Percentiles rank a stretch among this genome's conserved stretches.
These are phyloP conservation scores for Synchiropus splendidus DNA, from an alignment of 2,113 vertebrate species.

Conservation along the genomic window DNA sequence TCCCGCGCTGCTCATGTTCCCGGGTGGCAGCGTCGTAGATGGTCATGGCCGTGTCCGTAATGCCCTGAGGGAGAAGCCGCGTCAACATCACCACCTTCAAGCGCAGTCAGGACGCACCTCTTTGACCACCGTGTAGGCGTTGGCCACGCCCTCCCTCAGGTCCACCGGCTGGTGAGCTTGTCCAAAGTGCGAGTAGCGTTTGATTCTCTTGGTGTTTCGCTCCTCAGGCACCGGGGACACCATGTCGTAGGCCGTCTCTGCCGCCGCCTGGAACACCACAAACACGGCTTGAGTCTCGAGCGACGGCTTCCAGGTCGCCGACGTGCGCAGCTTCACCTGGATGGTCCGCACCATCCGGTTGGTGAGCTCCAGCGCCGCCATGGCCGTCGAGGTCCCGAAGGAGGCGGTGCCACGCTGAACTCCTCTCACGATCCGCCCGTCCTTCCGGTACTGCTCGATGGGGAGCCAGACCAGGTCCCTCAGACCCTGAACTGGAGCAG, in stretches of 20 bases:
- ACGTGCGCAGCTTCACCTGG: slow-evolving; percentile 68
- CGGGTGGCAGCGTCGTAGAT: slow-evolving; percentile 93
- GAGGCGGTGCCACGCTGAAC: slow-evolving; percentile 93
- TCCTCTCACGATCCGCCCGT: slow-evolving; percentile 87
- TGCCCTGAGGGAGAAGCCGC: slow-evolving; percentile 69
- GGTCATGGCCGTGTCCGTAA: slow-evolving; percentile 90
- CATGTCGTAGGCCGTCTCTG: slow-evolving; percentile 97
- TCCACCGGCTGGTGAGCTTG: slow-evolving; percentile 90
- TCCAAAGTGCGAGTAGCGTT: slow-evolving; percentile 79
- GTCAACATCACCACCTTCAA: not conserved
- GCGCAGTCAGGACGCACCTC: slow-evolving; percentile 67
- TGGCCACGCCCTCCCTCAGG: slow-evolving; percentile 92
- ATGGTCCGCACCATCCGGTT: slow-evolving; percentile 95
- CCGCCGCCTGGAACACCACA: slow-evolving; percentile 74
- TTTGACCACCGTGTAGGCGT: slow-evolving; percentile 93
- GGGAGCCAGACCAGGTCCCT: slow-evolving; percentile 97
- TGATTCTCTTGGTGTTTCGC: slow-evolving; percentile 75
- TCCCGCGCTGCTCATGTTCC: slow-evolving; percentile 92
- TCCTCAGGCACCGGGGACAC: slow-evolving; percentile 87
- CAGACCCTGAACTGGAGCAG: slow-evolving; percentile 83
- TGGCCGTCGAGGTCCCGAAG: slow-evolving; percentile 94
- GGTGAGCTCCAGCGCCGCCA: slow-evolving; percentile 94
- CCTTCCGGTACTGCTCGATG: slow-evolving; percentile 95
- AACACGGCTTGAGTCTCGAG: not conserved
- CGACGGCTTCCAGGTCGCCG: not conserved